Evolutionary conservation across 2,113 vertebrate genomes (phyloP).

Genomic region (Pogona vitticeps): DNA sequence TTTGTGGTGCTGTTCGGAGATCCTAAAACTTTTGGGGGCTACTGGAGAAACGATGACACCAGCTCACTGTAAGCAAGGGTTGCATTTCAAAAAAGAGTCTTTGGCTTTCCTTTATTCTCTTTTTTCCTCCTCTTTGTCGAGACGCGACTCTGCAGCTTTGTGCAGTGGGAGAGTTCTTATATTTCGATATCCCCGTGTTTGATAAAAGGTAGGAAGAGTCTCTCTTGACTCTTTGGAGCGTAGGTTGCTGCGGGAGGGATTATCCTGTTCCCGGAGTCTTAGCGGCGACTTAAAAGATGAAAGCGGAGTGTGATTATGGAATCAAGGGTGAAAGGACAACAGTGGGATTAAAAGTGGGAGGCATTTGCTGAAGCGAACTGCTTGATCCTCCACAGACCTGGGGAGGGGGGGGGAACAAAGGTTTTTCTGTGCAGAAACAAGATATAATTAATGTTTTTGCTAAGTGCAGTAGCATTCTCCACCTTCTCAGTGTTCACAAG

Average conservation of each 20-base stretch:
- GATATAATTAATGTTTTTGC: too few relatives aligned
- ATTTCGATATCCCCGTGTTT: slow-evolving; percentile 35
- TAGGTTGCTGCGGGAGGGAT: slow-evolving; percentile 49
- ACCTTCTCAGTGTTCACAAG: too few relatives aligned
- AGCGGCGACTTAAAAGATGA: slow-evolving; percentile 55
- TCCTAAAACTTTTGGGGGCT: too few relatives aligned
- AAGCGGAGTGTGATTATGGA: slow-evolving; percentile 41
- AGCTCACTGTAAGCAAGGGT: too few relatives aligned
- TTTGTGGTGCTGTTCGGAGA: too few relatives aligned
- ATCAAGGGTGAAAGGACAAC: slow-evolving; percentile 55
- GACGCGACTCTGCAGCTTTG: slow-evolving; percentile 30
- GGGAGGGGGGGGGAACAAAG: too few relatives aligned
- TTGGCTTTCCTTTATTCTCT: not conserved
- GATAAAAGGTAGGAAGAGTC: slow-evolving; percentile 42
- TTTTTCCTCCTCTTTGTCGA: not conserved
- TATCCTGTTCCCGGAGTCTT: slow-evolving; percentile 56
- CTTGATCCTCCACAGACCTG: not conserved
- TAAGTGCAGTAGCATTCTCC: too few relatives aligned
- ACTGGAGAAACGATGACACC: too few relatives aligned
- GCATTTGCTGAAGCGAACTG: slow-evolving; percentile 38
- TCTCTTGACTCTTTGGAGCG: fast-evolving
- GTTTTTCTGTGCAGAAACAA: too few relatives aligned
- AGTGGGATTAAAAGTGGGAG: slow-evolving; percentile 43
- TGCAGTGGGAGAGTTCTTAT: slow-evolving; percentile 38
- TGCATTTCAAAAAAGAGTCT: too few relatives aligned